These are phyloP conservation scores for Miichthys miiuy DNA, from an alignment of 2,797 vertebrate species.

Conservation along the genomic window DNA sequence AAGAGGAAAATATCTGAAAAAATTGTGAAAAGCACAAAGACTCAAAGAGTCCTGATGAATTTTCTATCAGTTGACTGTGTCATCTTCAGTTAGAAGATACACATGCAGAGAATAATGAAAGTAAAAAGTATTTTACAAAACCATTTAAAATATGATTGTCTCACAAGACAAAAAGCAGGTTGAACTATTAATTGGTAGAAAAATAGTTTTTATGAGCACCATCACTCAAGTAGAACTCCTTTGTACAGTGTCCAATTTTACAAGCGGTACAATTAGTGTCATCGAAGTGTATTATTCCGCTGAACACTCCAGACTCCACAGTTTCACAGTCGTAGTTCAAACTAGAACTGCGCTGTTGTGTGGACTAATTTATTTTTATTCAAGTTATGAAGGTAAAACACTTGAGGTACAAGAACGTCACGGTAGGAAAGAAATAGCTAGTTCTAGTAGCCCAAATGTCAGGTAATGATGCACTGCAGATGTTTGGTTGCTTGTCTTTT, in stretches of 20 bases:
- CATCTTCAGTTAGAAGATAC: background rate
- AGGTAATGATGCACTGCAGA: slow-evolving; percentile 51
- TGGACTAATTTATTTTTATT: slow-evolving; percentile 57
- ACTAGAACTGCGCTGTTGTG: slow-evolving; percentile 39
- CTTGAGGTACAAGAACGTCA: background rate
- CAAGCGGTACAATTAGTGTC: background rate
- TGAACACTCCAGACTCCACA: slow-evolving; percentile 19
- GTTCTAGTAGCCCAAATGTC: slow-evolving; percentile 25
- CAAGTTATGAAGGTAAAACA: slow-evolving; percentile 34
- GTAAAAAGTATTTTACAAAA: background rate
- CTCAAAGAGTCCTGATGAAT: background rate
- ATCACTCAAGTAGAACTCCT: background rate
- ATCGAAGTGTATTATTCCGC: slow-evolving; percentile 12
- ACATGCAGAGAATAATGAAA: too few species aligned
- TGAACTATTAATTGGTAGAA: background rate
- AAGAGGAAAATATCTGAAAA: background rate
- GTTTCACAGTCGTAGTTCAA: slow-evolving; percentile 27
- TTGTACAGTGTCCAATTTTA: background rate
- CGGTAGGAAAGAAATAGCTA: slow-evolving; percentile 2
- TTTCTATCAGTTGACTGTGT: background rate
- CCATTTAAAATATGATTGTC: background rate
- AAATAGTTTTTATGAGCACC: background rate
- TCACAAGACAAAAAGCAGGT: background rate
- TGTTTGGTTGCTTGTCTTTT: slow-evolving; percentile 59
- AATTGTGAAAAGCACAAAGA: background rate